Evolutionary conservation across 2,113 vertebrate species (phyloP), one percentile per base, ranked within the genome.

Genomic region (Phainopepla nitens): DNA sequence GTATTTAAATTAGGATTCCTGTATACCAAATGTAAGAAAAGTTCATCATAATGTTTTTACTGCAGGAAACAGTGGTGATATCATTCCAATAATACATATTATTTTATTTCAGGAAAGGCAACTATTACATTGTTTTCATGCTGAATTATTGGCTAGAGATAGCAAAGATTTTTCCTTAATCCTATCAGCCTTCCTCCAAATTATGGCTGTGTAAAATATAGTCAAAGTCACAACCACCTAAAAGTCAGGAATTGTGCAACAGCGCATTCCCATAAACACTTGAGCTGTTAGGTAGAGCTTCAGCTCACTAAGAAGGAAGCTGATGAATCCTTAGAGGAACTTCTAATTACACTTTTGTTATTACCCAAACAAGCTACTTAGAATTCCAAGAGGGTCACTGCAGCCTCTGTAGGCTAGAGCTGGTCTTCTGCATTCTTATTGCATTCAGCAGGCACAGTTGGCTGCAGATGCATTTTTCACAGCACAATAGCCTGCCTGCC

Each of bases 391-490:
- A 93, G 42, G 45, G 60, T 81, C 54, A 47, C 35, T 58, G 76
- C 25, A 41, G 15, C 78, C 29, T 96, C 79, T 86, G 87, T 51
- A 28, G 41, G 69, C 18, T 9, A 45, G 77, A 89, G 45, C 24
- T 75, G 15, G 68, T 90, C 81, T 62, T 50, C 44, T 72, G 29
- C 39, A 35, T 64, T 89, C 72, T 58, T 73, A 62, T 5, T 82
- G 50, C 23, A 57, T 81, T 92, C 87, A 80, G n/a, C 56, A 85
- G 57, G 25, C 11, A 1, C 62, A 70, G 53, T 6, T 72, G 81
- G 65, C 44, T 95, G 96, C 85, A 93, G 89, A 96, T 88, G 51
- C 92, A 92, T 94, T 96, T 96, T 95, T 96, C 69, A 89, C 27
- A 35, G 79, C 25, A 93, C 58, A 73, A 36, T 45, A 82, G 27